These are phyloP conservation scores for Drosophila azteca DNA, from an alignment of 1,140 invertebrate genomes.

Conservation along the genomic window DNA sequence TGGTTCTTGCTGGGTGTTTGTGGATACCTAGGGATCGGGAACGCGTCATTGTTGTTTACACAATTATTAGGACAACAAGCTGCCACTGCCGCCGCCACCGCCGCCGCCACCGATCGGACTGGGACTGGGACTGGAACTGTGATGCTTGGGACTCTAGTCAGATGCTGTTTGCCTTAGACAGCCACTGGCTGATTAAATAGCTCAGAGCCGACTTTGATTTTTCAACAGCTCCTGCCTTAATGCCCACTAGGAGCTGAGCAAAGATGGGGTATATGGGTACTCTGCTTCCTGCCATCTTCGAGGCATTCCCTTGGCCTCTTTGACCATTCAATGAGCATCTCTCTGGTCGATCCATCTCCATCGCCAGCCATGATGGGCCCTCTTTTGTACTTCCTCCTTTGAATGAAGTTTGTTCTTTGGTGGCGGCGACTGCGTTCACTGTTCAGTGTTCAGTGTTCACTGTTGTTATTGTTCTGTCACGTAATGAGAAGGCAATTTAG, in stretches of 20 bases:
- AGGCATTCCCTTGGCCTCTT: no score
- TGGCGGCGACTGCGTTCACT: constrained; percentile 54
- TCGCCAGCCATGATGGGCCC: not conserved
- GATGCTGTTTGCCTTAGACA: constrained; percentile 50
- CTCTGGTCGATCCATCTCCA: constrained; percentile 21
- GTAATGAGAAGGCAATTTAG: constrained; percentile 74
- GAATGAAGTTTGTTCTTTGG: constrained; percentile 37
- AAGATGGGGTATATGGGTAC: constrained; percentile 12
- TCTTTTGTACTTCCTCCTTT: constrained; percentile 11
- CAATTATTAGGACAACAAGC: constrained; percentile 83
- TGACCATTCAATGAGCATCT: constrained; percentile 16
- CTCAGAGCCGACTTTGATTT: constrained; percentile 61
- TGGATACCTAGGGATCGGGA: constrained; percentile 42
- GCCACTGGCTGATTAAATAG: constrained; percentile 62
- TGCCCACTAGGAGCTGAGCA: constrained; percentile 1
- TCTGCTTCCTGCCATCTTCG: no score
- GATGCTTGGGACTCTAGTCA: not conserved
- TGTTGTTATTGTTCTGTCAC: constrained; percentile 65
- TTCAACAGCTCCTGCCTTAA: constrained; percentile 31
- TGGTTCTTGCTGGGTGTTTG: constrained; percentile 33
- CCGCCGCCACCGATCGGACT: not conserved
- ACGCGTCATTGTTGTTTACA: constrained; percentile 83
- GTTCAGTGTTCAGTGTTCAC: constrained; percentile 1
- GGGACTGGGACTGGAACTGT: constrained; percentile 1
- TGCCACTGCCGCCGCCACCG: constrained; percentile 72